Percentiles rank a stretch among this genome's conserved stretches.
Conservation (phyloP, 2,113 vertebrate species). For the Amphiprion ocellaris region DNA sequence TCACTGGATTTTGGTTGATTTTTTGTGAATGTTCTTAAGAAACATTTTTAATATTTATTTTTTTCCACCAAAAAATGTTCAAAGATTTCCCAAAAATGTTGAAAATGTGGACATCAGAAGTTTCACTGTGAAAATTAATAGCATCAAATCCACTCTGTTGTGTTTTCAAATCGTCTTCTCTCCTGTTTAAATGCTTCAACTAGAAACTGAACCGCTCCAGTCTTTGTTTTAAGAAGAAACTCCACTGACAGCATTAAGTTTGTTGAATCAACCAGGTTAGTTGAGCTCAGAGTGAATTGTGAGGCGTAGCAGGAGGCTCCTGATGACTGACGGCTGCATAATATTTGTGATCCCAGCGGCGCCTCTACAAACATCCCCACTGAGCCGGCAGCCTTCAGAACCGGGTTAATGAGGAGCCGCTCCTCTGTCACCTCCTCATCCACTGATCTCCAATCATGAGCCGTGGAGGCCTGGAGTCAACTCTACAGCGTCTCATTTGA, state of each 20-base stretch:
- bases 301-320: neutral
- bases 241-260: neutral
- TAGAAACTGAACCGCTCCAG: no score
- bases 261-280: neutral
- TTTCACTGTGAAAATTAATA: no score
- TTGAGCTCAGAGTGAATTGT: neutral
- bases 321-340: conserved; percentile 11
- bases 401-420: conserved; percentile 56
- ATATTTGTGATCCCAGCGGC: conserved; percentile 23
- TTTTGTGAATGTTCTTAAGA: no score
- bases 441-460: conserved; percentile 50
- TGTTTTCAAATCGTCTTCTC: no score
- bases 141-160: no score
- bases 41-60: no score
- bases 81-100: no score
- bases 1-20: no score
- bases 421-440: conserved; percentile 24
- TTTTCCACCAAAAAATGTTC: no score
- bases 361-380: conserved; percentile 26
- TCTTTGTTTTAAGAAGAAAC: no score
- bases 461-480: conserved; percentile 24
- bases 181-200: no score
- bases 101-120: no score
- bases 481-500: conserved; percentile 36
- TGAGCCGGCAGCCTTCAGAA: conserved; percentile 27